A percentile compares a stretch with the other conserved stretches of the same genome.
These are phyloP conservation scores for Oenanthe oenanthe DNA, from an alignment of 2,113 vertebrate species.

Conservation along the genomic window DNA sequence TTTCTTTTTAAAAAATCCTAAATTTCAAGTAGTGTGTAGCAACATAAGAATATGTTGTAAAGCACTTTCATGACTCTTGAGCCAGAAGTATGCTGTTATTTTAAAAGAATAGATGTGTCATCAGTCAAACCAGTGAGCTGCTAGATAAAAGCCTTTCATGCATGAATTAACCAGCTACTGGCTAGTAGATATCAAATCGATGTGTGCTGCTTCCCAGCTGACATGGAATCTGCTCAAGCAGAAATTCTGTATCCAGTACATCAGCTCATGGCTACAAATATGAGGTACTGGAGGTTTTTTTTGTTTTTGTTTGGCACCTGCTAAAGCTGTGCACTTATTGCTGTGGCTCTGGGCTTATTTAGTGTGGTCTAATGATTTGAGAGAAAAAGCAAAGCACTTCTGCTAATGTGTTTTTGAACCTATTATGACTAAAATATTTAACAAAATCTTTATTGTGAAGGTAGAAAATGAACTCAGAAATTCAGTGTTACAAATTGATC, in stretches of 20 bases:
- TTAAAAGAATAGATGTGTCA: background rate
- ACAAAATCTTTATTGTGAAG: background rate
- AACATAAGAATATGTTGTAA: background rate
- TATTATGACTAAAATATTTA: background rate
- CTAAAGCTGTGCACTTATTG: background rate
- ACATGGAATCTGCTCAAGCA: background rate
- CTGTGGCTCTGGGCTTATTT: background rate
- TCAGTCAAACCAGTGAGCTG: constrained; percentile 5
- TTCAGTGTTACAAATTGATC: background rate
- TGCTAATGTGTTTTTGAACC: background rate
- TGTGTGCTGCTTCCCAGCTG: background rate
- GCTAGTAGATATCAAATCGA: background rate
- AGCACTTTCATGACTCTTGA: background rate
- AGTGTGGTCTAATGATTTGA: background rate
- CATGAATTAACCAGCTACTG: constrained; percentile 30
- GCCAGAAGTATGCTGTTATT: background rate
- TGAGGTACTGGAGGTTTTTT: background rate
- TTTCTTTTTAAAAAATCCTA: background rate
- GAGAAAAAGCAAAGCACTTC: background rate
- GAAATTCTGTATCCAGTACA: background rate
- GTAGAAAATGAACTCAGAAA: background rate
- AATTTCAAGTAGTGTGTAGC: background rate
- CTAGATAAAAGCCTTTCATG: background rate
- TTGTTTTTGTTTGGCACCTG: background rate
- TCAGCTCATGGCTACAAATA: background rate